These are phyloP conservation scores for Frankliniella fusca DNA, from an alignment of 2,888 invertebrate genomes.

Conservation along the genomic window DNA sequence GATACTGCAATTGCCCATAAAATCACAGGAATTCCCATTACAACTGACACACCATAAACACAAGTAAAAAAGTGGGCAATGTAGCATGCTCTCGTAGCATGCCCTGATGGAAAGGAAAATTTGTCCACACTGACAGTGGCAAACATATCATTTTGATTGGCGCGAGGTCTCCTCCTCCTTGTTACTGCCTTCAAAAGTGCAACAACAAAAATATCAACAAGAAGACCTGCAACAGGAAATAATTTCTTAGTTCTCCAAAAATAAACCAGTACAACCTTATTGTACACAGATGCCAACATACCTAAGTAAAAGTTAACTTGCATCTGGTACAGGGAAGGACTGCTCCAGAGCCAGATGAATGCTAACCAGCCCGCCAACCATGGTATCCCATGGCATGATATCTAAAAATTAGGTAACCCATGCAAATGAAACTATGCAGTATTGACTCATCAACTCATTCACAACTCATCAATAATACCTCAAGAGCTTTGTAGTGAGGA, in stretches of 20 bases:
- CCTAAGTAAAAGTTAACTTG: constrained; percentile 83
- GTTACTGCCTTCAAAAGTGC: constrained; percentile 72
- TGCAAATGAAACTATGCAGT: neutral
- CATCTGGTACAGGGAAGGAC: constrained; percentile 65
- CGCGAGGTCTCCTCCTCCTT: constrained; percentile 69
- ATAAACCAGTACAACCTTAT: neutral
- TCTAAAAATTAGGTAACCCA: constrained; percentile 49
- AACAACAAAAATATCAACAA: constrained; percentile 76
- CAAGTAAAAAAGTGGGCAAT: constrained; percentile 66
- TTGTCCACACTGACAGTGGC: constrained; percentile 75
- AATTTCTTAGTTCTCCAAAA: neutral
- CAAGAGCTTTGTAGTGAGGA: constrained; percentile 51
- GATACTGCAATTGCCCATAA: constrained; percentile 73
- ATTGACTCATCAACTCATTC: neutral
- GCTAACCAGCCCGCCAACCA: constrained; percentile 77
- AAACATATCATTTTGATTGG: constrained; percentile 62
- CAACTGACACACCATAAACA: neutral
- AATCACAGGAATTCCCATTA: constrained; percentile 60
- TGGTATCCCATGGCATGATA: constrained; percentile 83
- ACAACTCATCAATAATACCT: constrained; percentile 45
- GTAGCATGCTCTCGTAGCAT: constrained; percentile 72
- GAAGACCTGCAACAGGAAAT: constrained; percentile 56
- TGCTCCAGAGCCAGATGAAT: constrained; percentile 71
- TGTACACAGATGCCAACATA: constrained; percentile 46
- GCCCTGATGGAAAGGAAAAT: constrained; percentile 88